Percentiles rank a stretch among this genome's conserved stretches.
Conservation (phyloP, 2,113 vertebrate genomes). For the Zosterops hypoxanthus region DNA sequence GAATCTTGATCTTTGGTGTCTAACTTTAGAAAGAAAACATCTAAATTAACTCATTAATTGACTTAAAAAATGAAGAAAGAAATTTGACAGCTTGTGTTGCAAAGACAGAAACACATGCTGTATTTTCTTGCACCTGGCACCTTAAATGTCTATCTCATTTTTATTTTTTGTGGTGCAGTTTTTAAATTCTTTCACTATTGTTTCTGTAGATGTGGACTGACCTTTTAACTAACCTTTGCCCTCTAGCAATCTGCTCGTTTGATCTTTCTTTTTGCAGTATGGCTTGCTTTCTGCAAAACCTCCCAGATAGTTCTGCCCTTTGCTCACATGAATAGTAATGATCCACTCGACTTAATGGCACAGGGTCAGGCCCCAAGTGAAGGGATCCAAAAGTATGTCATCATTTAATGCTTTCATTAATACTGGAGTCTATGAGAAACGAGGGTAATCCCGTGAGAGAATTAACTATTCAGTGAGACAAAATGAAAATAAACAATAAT, state of each 20-base stretch:
- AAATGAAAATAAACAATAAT: conserved; percentile 35
- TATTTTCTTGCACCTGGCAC: background rate
- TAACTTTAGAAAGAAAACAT: background rate
- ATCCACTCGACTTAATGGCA: background rate
- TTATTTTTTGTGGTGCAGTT: background rate
- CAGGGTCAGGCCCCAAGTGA: background rate
- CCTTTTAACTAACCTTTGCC: background rate
- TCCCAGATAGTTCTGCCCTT: background rate
- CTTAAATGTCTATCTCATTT: background rate
- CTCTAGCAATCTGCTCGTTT: background rate
- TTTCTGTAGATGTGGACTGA: background rate
- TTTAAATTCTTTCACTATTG: background rate
- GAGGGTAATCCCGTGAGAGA: background rate
- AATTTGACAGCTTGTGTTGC: background rate
- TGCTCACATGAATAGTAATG: background rate
- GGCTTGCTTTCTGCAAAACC: background rate
- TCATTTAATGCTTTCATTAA: conserved; percentile 10
- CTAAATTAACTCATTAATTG: background rate
- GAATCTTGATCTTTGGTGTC: background rate
- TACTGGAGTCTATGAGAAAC: background rate
- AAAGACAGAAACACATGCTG: background rate
- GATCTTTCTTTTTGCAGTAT: background rate
- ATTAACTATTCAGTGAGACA: conserved; percentile 7
- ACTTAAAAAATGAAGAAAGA: background rate
- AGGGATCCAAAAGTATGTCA: background rate